A percentile compares a stretch with the other conserved stretches of the same genome.
phyloP scores from a whole-genome alignment of 2,797 vertebrate genomes.

The Lutjanus argentimaculatus region DNA sequence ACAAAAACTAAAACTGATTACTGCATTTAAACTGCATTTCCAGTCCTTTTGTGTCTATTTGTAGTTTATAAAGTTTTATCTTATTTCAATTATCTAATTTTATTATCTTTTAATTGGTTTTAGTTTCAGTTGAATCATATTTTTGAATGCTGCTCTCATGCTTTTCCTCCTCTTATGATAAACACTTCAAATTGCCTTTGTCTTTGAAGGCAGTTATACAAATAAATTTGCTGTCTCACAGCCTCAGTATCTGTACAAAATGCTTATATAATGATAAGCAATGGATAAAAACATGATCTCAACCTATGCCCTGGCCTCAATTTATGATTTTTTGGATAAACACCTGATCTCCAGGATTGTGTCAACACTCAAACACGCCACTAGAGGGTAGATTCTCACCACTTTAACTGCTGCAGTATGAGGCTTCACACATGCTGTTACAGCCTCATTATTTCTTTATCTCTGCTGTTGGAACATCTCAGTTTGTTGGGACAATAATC shows the following conservation, averaged over 20 bases:
- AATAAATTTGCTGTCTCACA: too few relatives aligned
- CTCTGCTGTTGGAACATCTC: not conserved
- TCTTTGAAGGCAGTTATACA: not conserved
- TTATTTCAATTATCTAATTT: not conserved
- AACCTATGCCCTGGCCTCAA: not conserved
- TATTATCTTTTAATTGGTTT: not conserved
- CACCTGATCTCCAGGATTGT: not conserved
- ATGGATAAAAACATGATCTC: not conserved
- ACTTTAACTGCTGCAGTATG: not conserved
- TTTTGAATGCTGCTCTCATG: not conserved
- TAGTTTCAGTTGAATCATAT: not conserved
- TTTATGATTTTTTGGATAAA: not conserved
- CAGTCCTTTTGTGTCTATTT: not conserved
- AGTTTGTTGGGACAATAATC: conserved; percentile 4
- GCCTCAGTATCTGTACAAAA: not conserved
- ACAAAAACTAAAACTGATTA: too few relatives aligned
- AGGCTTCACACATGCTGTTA: too few relatives aligned
- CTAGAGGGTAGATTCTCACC: conserved; percentile 61
- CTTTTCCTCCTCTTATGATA: not conserved
- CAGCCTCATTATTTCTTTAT: not conserved
- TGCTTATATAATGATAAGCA: not conserved
- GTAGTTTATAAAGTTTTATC: not conserved
- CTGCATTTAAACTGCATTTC: not conserved
- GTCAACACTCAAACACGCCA: conserved; percentile 32
- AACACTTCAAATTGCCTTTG: not conserved